Evolutionary conservation across 2,888 invertebrate species (phyloP).

Genomic region (Hirtodrosophila alboralis): DNA sequence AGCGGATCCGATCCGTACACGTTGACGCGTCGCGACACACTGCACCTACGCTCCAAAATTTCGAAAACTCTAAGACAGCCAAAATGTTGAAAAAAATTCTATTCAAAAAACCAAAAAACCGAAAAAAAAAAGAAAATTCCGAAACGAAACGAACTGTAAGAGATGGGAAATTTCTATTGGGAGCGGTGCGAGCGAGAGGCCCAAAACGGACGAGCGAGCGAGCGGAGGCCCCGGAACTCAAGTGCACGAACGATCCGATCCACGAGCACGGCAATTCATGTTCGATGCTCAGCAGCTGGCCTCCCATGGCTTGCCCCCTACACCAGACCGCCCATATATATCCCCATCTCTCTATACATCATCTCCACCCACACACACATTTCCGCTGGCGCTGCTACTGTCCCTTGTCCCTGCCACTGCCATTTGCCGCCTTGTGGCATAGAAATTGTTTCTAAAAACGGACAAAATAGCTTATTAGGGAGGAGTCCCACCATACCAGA

Average conservation of each 20-base stretch:
- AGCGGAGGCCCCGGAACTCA: constrained; percentile 54
- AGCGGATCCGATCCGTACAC: constrained; percentile 63
- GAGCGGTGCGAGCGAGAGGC: constrained; percentile 36
- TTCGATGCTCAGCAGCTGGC: constrained; percentile 71
- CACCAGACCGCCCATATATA: constrained; percentile 1
- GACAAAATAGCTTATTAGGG: constrained; percentile 67
- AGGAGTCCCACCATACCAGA: constrained; percentile 37
- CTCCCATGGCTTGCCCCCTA: constrained; percentile 39
- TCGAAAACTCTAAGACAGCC: constrained; percentile 72
- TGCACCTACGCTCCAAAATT: constrained; percentile 84
- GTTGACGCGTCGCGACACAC: constrained; percentile 83
- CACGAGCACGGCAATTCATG: constrained; percentile 71
- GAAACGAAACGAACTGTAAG: constrained; percentile 44
- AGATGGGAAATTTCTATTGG: constrained; percentile 34
- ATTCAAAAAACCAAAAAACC: constrained; percentile 43
- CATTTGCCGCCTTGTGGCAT: constrained; percentile 47
- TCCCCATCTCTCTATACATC: constrained; percentile 24
- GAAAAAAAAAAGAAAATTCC: constrained; percentile 38
- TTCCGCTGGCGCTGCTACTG: constrained; percentile 34
- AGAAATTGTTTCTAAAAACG: constrained; percentile 75
- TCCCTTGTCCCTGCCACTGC: constrained; percentile 13
- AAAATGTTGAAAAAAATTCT: constrained; percentile 70
- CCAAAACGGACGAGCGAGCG: constrained; percentile 25
- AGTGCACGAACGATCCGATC: constrained; percentile 62
- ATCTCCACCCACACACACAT: constrained; percentile 54